Evolutionary conservation across 2,888 invertebrate genomes (phyloP), one percentile per base, ranked within the genome.

Genomic region (Drosophila diplacantha): DNA sequence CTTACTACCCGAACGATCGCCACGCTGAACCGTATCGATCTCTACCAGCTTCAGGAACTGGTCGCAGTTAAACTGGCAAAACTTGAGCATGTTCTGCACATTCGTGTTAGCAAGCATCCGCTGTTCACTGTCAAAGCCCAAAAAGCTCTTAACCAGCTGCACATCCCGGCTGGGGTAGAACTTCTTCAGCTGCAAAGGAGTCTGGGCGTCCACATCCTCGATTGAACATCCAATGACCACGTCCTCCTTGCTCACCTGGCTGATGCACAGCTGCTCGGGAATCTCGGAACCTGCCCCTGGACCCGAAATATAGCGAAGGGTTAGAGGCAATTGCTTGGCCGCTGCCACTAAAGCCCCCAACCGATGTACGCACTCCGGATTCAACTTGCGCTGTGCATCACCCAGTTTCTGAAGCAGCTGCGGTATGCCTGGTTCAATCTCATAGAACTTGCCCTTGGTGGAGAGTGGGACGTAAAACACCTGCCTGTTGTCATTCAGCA

Each of bases 401-500:
- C 84, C 84, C 5, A 81, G 69, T 51, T 88, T 88, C 61, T 88
- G 87, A 11, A 88, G 46, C 38, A 88, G 81, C 57, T 88, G 88
- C 14, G 88, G 88, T 78, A 87, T 91, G 87, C 88, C 92, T 87
- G 89, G 93, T 89, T 90, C 90, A 35, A 91, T 91, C 73, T 91
- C 91, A 87, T 93, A 94, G 87, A 94, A 92, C 87, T 93, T 93
- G 41, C 94, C 94, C 86, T 93, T 93, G 53, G 93, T 92, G 78
- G 93, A 91, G 83, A 94, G 90, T 26, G 94, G 93, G 74, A 93
- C 92, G 88, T 93, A 94, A 73, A 93, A 91, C 91, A 91, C 73
- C 70, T 93, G 93, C 76, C 93, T 92, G 85, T 92, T 93, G 71
- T 93, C 93, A 86, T 93, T 93, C 78, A 93, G 90, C 69, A 93